Conservation (phyloP, 2,113 vertebrate species). For the Agapornis roseicollis region DNA sequence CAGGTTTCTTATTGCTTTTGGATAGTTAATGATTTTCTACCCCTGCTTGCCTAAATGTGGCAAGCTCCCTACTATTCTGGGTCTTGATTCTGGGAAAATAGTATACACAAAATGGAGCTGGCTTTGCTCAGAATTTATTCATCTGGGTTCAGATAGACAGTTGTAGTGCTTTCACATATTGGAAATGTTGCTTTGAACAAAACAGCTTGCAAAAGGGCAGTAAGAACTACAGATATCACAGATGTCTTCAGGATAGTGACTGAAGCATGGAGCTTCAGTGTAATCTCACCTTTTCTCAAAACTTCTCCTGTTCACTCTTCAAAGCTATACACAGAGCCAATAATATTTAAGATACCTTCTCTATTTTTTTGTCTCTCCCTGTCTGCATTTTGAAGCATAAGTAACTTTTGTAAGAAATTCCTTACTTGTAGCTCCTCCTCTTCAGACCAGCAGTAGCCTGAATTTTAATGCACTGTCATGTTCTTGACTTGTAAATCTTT, state of each 20-base stretch:
- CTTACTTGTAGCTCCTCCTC: background rate
- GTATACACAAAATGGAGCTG: background rate
- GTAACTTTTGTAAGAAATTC: background rate
- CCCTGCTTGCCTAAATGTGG: background rate
- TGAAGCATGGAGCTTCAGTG: background rate
- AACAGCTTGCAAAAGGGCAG: background rate
- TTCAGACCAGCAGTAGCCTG: background rate
- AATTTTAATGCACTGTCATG: background rate
- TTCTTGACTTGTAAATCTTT: background rate
- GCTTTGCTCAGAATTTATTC: background rate
- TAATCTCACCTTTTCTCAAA: background rate
- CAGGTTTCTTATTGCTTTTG: background rate
- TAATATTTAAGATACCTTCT: background rate
- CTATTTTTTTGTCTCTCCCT: background rate
- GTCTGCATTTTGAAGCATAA: background rate
- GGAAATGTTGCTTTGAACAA: background rate
- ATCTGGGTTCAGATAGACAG: background rate
- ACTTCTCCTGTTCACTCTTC: background rate
- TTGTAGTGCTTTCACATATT: background rate
- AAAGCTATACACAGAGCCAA: background rate
- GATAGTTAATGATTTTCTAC: background rate
- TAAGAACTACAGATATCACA: background rate
- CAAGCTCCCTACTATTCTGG: background rate
- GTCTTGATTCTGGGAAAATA: background rate
- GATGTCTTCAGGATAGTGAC: background rate